phyloP scores from a whole-genome alignment of 2,113 vertebrate genomes.

The Gallinago media region DNA sequence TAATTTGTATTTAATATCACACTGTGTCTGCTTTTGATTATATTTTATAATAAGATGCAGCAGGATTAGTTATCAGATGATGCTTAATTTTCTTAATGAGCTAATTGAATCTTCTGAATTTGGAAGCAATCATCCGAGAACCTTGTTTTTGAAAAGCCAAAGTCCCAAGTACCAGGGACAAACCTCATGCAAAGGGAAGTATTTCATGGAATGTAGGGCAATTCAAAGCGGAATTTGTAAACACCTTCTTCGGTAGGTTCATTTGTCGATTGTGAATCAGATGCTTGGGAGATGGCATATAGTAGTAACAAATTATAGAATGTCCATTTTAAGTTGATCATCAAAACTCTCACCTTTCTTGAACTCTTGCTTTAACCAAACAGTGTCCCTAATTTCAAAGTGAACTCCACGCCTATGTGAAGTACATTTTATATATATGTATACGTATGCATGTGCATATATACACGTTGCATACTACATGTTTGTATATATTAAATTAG shows the following conservation, averaged over 20 bases:
- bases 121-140: conserved; percentile 18
- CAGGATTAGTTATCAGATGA: conserved; percentile 6
- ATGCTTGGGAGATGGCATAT: not conserved
- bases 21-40: conserved; percentile 27
- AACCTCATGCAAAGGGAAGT: not conserved
- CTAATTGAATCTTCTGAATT: conserved; percentile 25
- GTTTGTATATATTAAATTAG: not conserved
- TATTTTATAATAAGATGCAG: conserved; percentile 39
- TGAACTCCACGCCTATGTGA: not conserved
- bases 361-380: not conserved
- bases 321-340: not conserved
- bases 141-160: not conserved
- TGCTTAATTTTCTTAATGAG: conserved; percentile 56
- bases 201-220: not conserved
- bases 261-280: not conserved
- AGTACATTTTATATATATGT: not conserved
- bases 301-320: not conserved
- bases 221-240: not conserved
- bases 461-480: fast-evolving
- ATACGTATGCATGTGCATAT: not conserved
- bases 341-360: not conserved
- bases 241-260: not conserved
- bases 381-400: not conserved
- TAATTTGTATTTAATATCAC: conserved; percentile 43
- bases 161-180: not conserved